Percentiles rank a stretch among this genome's conserved stretches.
phyloP scores from a whole-genome alignment of 92 coral and sea anemone genomes.

The Nematostella vectensis region DNA sequence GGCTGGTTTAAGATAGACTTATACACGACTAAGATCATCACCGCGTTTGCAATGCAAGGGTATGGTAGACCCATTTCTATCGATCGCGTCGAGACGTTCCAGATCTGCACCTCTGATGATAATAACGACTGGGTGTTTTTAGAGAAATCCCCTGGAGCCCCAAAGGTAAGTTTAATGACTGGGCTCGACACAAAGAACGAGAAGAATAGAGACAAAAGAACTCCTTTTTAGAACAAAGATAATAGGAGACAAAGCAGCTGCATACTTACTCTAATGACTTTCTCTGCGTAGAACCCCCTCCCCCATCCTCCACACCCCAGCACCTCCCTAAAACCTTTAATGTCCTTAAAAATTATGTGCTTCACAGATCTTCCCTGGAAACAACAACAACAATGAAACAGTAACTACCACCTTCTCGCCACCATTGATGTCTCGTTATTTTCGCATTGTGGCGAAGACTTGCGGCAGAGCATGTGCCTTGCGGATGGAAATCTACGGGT shows the following conservation, averaged over 20 bases:
- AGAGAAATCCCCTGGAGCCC: too few species aligned
- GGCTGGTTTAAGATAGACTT: neutral
- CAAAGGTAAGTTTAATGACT: too few species aligned
- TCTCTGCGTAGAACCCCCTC: too few species aligned
- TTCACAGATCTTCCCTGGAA: neutral
- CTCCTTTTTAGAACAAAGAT: too few species aligned
- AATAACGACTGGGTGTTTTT: neutral
- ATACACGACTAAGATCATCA: neutral
- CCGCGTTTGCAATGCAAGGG: conserved; percentile 3
- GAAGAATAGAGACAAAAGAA: too few species aligned
- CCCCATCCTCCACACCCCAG: too few species aligned
- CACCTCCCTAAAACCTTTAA: too few species aligned
- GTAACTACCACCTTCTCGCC: neutral
- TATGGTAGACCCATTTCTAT: neutral
- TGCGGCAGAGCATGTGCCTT: neutral
- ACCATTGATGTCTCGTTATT: neutral
- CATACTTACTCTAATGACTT: too few species aligned
- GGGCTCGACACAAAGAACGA: too few species aligned
- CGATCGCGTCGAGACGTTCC: neutral
- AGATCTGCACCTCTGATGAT: neutral
- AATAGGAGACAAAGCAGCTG: too few species aligned
- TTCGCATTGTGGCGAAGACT: neutral
- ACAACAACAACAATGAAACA: neutral
- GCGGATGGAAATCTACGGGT: neutral
- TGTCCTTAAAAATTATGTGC: too few species aligned